A percentile compares a stretch with the other conserved stretches of the same genome.
These are phyloP conservation scores for Varanus salvator DNA, from an alignment of 2,113 vertebrate species.

Conservation along the genomic window DNA sequence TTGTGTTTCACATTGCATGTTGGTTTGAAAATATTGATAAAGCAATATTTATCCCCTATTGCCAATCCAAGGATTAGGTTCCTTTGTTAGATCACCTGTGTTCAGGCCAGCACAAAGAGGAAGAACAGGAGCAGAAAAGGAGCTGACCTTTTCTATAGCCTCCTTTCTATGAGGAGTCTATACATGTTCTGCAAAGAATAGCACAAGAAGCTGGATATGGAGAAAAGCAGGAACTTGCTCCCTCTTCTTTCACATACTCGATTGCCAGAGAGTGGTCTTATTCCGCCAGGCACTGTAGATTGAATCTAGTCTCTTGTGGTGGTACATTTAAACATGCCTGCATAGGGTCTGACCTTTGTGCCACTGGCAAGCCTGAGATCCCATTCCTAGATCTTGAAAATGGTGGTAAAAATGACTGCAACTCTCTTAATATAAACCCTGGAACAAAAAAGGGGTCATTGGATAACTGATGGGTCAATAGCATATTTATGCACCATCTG, in stretches of 20 bases:
- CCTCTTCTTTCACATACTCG: neutral
- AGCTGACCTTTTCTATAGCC: neutral
- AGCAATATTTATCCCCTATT: too few species aligned
- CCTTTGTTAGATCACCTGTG: neutral
- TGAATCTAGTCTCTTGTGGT: rapidly evolving
- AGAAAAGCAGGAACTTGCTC: neutral
- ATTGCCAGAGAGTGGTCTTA: neutral
- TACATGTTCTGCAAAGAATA: neutral
- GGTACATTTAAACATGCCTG: rapidly evolving
- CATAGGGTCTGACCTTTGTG: neutral
- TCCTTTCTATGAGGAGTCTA: neutral
- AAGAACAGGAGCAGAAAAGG: neutral
- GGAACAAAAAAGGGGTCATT: constrained; percentile 10
- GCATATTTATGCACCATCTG: constrained; percentile 10
- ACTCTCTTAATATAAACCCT: neutral
- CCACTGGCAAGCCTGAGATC: neutral
- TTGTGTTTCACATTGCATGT: too few species aligned
- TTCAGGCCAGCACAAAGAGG: neutral
- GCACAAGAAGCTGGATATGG: neutral
- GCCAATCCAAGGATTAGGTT: too few species aligned
- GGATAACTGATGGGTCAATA: neutral
- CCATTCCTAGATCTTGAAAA: neutral
- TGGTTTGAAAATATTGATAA: too few species aligned
- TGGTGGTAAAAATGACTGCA: neutral
- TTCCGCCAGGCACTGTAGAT: neutral